These are phyloP conservation scores for Drosophila neotestacea DNA, from an alignment of 2,888 invertebrate species.

Conservation along the genomic window DNA sequence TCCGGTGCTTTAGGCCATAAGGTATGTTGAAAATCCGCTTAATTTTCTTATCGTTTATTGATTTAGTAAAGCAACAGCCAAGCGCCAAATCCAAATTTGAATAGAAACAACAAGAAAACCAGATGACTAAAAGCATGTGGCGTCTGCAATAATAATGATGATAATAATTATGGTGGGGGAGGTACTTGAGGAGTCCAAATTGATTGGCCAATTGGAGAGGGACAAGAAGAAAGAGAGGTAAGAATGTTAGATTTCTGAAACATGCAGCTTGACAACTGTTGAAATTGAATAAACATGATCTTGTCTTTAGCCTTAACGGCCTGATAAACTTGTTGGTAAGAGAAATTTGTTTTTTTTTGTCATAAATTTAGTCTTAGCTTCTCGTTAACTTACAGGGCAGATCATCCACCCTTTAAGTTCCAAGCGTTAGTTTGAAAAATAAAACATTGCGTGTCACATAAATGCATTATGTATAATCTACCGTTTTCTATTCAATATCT, in stretches of 20 bases:
- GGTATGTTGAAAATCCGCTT: constrained; percentile 64
- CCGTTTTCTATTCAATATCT: too few species aligned
- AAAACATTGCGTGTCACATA: too few species aligned
- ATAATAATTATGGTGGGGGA: constrained; percentile 43
- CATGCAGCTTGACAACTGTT: neutral
- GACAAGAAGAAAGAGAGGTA: neutral
- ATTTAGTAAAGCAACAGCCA: constrained; percentile 3
- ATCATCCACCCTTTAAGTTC: too few species aligned
- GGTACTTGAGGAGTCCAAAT: constrained; percentile 14
- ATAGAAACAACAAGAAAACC: constrained; percentile 43
- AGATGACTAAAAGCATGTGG: constrained; percentile 80
- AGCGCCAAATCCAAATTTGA: constrained; percentile 16
- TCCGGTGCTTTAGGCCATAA: constrained; percentile 19
- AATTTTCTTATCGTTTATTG: constrained; percentile 60
- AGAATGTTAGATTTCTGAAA: neutral
- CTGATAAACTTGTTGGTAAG: too few species aligned
- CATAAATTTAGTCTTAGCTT: too few species aligned
- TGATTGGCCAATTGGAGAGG: constrained; percentile 32
- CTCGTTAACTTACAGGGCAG: too few species aligned
- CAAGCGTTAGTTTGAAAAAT: too few species aligned
- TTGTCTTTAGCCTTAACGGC: too few species aligned
- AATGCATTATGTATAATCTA: too few species aligned
- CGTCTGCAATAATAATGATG: constrained; percentile 50
- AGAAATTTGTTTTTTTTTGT: too few species aligned
- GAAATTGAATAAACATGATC: neutral